These are phyloP conservation scores for Macrochelys suwanniensis DNA, from an alignment of 2,797 vertebrate genomes.

Conservation along the genomic window DNA sequence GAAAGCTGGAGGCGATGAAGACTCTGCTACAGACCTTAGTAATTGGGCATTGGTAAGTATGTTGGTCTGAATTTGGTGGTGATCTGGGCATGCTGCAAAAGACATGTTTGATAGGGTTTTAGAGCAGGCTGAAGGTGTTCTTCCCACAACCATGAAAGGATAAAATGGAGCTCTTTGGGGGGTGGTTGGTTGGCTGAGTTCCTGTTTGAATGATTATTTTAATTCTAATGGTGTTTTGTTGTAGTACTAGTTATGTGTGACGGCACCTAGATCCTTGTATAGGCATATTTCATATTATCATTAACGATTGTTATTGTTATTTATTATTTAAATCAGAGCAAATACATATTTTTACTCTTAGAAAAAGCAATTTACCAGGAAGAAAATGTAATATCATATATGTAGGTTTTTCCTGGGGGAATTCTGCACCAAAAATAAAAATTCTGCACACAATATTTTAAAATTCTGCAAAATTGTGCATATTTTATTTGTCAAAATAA, in stretches of 20 bases:
- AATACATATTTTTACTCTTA: neutral
- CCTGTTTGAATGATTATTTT: neutral
- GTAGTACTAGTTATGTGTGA: neutral
- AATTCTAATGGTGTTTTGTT: neutral
- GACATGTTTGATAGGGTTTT: neutral
- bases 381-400: neutral
- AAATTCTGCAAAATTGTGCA: no score
- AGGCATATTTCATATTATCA: neutral
- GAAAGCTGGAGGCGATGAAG: slow-evolving; percentile 14
- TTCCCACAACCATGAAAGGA: neutral
- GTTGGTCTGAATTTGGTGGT: neutral
- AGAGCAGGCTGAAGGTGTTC: neutral
- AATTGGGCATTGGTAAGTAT: slow-evolving; percentile 62
- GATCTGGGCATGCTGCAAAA: neutral
- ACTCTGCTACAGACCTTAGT: neutral
- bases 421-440: no score
- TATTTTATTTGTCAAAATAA: no score
- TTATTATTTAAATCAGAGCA: neutral
- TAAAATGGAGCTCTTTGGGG: neutral
- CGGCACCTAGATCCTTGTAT: neutral
- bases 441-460: no score
- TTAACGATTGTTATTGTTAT: neutral
- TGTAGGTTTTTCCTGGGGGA: no score
- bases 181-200: neutral
- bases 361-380: neutral